phyloP scores from a whole-genome alignment of 2,113 vertebrate species.

The Addax nasomaculatus region DNA sequence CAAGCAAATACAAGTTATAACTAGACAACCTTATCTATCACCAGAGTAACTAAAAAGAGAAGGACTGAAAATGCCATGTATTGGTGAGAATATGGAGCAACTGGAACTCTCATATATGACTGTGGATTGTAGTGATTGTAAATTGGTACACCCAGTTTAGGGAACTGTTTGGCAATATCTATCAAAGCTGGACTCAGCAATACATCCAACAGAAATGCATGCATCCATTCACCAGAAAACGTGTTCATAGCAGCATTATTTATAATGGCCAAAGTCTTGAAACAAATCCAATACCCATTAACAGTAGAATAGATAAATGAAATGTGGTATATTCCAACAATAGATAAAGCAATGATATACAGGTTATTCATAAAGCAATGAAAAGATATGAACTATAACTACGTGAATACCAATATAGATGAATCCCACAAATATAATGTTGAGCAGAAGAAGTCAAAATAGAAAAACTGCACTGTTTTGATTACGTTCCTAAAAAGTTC shows the following conservation, averaged over 20 bases:
- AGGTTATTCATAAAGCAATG: not conserved
- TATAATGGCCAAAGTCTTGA: not conserved
- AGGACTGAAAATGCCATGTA: not conserved
- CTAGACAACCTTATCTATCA: not conserved
- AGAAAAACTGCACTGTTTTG: not conserved
- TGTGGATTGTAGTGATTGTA: not conserved
- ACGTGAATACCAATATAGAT: not conserved
- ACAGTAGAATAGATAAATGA: not conserved
- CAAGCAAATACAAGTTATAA: not conserved
- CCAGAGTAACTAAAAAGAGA: not conserved
- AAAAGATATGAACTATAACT: not conserved
- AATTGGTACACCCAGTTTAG: not conserved
- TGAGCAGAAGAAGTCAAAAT: not conserved
- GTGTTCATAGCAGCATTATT: not conserved
- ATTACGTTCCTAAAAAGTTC: not conserved
- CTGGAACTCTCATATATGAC: not conserved
- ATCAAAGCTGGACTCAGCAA: not conserved
- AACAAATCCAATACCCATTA: not conserved
- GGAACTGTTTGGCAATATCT: not conserved
- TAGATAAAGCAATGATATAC: not conserved
- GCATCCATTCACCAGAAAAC: not conserved
- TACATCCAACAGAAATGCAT: not conserved
- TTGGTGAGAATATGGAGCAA: not conserved
- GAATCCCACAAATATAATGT: not conserved
- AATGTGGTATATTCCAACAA: not conserved